Percentiles rank a stretch among this genome's conserved stretches.
These are phyloP conservation scores for Apostichopus californicus DNA, from an alignment of 35 echinoderm and acorn worm species.

Conservation along the genomic window DNA sequence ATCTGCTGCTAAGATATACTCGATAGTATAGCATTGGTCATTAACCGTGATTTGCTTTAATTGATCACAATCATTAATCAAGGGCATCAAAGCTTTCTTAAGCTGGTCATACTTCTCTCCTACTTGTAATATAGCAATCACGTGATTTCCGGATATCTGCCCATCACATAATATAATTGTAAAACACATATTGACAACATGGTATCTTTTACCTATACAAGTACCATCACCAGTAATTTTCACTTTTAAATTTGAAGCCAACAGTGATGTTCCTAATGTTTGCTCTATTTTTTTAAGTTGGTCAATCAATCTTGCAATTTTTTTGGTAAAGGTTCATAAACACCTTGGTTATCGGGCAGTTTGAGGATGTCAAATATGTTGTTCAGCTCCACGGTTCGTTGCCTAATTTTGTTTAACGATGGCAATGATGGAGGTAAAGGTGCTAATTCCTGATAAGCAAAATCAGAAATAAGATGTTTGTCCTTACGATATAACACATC, in stretches of 20 bases:
- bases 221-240: slow-evolving; percentile 37
- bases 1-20: slow-evolving; percentile 7
- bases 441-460: too few species aligned
- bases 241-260: background rate
- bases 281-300: background rate
- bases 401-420: too few species aligned
- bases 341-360: slow-evolving; percentile 17
- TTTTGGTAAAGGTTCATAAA: background rate
- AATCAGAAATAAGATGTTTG: too few species aligned
- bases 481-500: too few species aligned
- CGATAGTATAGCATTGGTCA: background rate
- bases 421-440: too few species aligned
- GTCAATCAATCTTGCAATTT: slow-evolving; percentile 7
- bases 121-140: background rate
- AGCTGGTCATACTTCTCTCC: background rate
- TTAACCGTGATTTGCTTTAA: background rate
- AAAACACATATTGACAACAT: slow-evolving; percentile 35
- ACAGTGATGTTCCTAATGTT: background rate
- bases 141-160: background rate
- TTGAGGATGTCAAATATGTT: too few species aligned
- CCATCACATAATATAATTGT: background rate
- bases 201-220: slow-evolving; percentile 34
- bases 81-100: background rate
- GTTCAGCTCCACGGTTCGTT: too few species aligned
- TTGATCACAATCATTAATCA: background rate